A percentile compares a stretch with the other conserved stretches of the same genome.
These are phyloP conservation scores for Agapornis roseicollis DNA, from an alignment of 2,113 vertebrate species.

Conservation along the genomic window DNA sequence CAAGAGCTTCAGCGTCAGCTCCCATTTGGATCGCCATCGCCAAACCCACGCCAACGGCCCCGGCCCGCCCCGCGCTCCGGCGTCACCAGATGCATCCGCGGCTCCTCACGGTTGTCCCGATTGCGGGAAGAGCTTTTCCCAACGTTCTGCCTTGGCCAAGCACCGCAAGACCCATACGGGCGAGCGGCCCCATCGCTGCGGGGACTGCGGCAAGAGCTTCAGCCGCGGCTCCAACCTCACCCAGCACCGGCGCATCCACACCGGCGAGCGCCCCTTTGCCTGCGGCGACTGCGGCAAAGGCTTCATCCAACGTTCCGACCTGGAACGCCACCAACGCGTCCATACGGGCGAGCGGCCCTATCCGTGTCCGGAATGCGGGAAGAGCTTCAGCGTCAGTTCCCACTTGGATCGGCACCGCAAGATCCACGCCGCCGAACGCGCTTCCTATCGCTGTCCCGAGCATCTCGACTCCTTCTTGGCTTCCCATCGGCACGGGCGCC, in stretches of 20 bases:
- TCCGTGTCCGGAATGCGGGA: background rate
- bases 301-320: slow-evolving; percentile 23
- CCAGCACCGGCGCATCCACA: slow-evolving; percentile 54
- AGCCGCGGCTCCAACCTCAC: slow-evolving; percentile 54
- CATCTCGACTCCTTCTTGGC: background rate
- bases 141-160: slow-evolving; percentile 42
- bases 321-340: slow-evolving; percentile 18
- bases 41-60: background rate
- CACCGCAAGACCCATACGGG: slow-evolving; percentile 26
- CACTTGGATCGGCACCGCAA: slow-evolving; percentile 13
- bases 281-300: slow-evolving; percentile 16
- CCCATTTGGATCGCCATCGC: slow-evolving; percentile 17
- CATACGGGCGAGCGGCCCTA: slow-evolving; percentile 30
- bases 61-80: background rate
- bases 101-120: background rate
- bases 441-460: background rate
- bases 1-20: slow-evolving; percentile 28
- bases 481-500: background rate
- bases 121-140: slow-evolving; percentile 48
- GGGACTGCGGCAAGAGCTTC: slow-evolving; percentile 34
- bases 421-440: background rate
- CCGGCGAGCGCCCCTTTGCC: background rate
- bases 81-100: rapidly evolving
- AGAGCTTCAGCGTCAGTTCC: slow-evolving; percentile 39
- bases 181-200: background rate